Base-by-base conservation (phyloP, 2,797 vertebrate genomes). In the Schizopygopsis malacanthus region DNA sequence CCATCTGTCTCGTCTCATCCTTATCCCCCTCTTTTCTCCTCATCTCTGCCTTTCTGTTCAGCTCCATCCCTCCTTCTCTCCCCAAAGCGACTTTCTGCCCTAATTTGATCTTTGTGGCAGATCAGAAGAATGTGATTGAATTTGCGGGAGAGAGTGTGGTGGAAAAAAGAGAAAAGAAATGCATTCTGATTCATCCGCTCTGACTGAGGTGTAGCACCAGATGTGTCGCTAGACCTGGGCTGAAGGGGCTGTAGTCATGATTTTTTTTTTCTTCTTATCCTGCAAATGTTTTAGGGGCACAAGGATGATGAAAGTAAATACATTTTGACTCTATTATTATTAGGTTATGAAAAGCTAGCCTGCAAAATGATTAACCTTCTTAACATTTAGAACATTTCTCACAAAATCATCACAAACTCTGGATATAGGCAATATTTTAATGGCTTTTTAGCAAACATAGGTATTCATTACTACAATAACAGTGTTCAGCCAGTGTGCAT, bases 91-190 rank as follows among this genome's bases (percentile, higher is more conserved):
- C 87, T 87, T 87, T 90, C 83, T 83, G 79, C 63, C 63, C 86
- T 89, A 90, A 90, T 90, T 86, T 88, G 88, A 90, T 90, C 86
- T 86, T 28, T 59, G 82, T 88, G 88, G 88, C 72, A 88, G 87
- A 85, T 87, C 85, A 79, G 82, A 86, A 85, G 88, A 89, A 90
- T 88, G 88, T 89, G 88, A 90, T 90, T 89, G 87, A 85, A 88
- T 89, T 89, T 87, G 88, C 5, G 84, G 79, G 84, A 84, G 52
- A 89, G 80, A 83, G 83, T 84, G 86, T 84, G 65, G 61, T 79
- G 79, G 20, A 79, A 80, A 84, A 88, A 84, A 81, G 59, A 33
- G 78, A 84, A 87, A 87, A 85, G 69, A 84, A 88, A 79, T 79
- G 71, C 39, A 69, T 79, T 87, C 61, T 90, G 89, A 88, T 90